phyloP scores from a whole-genome alignment of 2,888 invertebrate genomes.

The Cremastinae sp. region DNA sequence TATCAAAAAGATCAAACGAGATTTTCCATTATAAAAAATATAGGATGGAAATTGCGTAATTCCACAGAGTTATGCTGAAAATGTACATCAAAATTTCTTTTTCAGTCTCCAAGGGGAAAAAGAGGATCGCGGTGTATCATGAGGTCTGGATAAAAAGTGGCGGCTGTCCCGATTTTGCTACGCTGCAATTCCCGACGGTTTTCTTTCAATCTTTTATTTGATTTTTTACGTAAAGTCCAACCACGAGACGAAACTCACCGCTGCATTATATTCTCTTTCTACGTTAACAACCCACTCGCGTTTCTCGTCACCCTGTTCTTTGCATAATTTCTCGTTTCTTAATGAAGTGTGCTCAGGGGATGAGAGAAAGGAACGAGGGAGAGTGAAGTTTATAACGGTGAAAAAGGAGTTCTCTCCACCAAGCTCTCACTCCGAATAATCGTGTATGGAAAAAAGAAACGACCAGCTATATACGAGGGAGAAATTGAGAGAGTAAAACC shows the following conservation, averaged over 20 bases:
- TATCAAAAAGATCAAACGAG: too few relatives aligned
- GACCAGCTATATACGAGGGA: not conserved
- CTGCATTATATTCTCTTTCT: conserved; percentile 21
- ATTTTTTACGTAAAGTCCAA: conserved; percentile 4
- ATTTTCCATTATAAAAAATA: too few relatives aligned
- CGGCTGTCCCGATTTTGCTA: conserved; percentile 3
- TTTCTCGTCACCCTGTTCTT: conserved; percentile 44
- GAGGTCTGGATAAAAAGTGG: conserved; percentile 5
- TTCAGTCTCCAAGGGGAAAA: not conserved
- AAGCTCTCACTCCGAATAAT: conserved; percentile 27
- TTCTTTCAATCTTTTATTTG: conserved; percentile 4
- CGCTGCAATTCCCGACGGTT: not conserved
- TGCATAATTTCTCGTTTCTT: conserved; percentile 53
- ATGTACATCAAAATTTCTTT: not conserved
- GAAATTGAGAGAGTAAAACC: conserved; percentile 36
- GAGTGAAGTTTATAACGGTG: conserved; percentile 17
- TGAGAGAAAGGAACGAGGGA: not conserved
- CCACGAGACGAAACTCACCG: conserved; percentile 1
- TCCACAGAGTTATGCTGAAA: too few relatives aligned
- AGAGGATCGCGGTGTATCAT: not conserved
- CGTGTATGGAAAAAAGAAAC: not conserved
- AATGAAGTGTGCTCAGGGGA: conserved; percentile 48
- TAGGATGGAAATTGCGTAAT: too few relatives aligned
- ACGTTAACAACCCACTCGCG: conserved; percentile 31
- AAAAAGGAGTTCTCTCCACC: conserved; percentile 27